Evolutionary conservation across 2,113 vertebrate species (phyloP), one percentile per base, ranked within the genome.

Genomic region (Romanogobio albipinnatus): DNA sequence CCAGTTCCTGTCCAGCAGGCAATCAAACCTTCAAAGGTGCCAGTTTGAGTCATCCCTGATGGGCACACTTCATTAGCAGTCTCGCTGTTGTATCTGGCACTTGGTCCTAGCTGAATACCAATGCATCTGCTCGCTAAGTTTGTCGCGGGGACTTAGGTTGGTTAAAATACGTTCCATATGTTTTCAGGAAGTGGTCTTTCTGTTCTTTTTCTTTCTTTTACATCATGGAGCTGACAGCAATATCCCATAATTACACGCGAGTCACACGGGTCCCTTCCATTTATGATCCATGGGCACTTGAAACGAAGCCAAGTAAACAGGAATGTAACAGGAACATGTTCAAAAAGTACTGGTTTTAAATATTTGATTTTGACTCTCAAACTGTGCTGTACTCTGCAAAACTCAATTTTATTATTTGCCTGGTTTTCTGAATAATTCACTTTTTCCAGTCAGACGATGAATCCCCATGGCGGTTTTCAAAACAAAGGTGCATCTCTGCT

Each of bases 11-110:
- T 84, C 83, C 76, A 80, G 77, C 26, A 85, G 70, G 53, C 81
- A 76, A 86, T 85, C n/a, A 86, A 78, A 75, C 70, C 39, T 53
- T 59, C 45, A 80, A 78, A 43, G 80, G 84, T 88, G 90, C 88
- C 91, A 90, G 64, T 87, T 85, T 87, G 92, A 86, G 86, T 88
- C 77, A 66, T 71, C 39, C 79, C 89, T 83, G 73, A 77, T 26
- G 89, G 91, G 88, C 82, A 88, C 26, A 83, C 89, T 88, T 91
- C 85, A 29, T 88, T 86, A 86, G 76, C 88, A 82, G 86, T 86
- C 87, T 86, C 88, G 86, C 70, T 59, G 89, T 91, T 91, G 90
- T 90, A 64, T 71, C 62, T 26, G 70, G 68, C 66, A 4, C 80
- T 82, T 76, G 1, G 61, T 81, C 26, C 79, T 66, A 51, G 68